Evolutionary conservation across 1,140 invertebrate species (phyloP).

Genomic region (Bombus superbus): DNA sequence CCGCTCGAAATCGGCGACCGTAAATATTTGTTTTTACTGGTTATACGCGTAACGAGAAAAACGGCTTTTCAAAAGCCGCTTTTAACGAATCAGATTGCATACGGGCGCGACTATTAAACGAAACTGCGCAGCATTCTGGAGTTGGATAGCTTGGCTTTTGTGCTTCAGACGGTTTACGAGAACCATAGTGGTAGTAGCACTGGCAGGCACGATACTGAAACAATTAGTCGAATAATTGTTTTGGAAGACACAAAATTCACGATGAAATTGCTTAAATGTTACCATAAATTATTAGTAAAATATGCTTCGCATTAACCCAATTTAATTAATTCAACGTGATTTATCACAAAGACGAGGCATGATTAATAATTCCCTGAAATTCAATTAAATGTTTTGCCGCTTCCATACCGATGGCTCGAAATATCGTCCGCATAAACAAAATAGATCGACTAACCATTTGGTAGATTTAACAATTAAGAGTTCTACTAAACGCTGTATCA

Average conservation of each 20-base stretch:
- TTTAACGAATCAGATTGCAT: conserved; percentile 2
- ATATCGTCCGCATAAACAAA: background rate
- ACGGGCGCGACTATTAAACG: conserved; percentile 1
- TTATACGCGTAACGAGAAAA: background rate
- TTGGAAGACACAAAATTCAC: background rate
- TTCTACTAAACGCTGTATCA: background rate
- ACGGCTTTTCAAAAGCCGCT: background rate
- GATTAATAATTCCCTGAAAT: background rate
- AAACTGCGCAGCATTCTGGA: background rate
- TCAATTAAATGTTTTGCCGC: background rate
- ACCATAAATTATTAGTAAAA: background rate
- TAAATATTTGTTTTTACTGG: background rate
- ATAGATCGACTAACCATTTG: background rate
- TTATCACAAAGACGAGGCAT: background rate
- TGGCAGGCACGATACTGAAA: background rate
- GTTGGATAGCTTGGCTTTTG: background rate
- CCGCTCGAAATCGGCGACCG: background rate
- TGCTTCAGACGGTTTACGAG: too few relatives aligned
- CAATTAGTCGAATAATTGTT: background rate
- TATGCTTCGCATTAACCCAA: background rate
- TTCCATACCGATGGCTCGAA: background rate
- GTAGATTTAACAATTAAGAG: background rate
- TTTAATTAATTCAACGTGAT: background rate
- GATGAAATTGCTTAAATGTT: background rate
- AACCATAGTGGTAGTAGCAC: too few relatives aligned